Conservation (phyloP, 1,140 invertebrate species). For the Aphelinus certus region DNA sequence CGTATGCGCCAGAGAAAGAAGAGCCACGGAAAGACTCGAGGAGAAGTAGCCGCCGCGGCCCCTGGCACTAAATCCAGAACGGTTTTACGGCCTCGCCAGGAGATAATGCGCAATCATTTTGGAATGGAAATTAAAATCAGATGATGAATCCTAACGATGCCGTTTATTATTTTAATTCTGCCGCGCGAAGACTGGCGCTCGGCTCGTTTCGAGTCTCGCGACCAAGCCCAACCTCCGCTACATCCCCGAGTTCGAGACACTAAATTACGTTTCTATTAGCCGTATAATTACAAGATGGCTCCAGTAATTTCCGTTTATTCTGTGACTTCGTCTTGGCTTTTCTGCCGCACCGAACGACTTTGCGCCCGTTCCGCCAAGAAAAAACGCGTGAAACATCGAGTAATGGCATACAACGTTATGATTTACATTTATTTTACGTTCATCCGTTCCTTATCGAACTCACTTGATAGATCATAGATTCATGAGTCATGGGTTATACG, state of each 20-base stretch:
- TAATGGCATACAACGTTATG: no score
- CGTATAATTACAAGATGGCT: slow-evolving; percentile 68
- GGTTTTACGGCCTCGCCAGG: slow-evolving; percentile 53
- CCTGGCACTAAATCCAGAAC: slow-evolving; percentile 61
- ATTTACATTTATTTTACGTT: no score
- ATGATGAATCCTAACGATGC: slow-evolving; percentile 69
- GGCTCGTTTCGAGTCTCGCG: slow-evolving; percentile 48
- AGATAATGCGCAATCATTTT: slow-evolving; percentile 68
- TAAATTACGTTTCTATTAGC: slow-evolving; percentile 69
- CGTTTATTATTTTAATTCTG: slow-evolving; percentile 69
- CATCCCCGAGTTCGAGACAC: slow-evolving; percentile 60
- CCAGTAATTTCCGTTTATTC: slow-evolving; percentile 67
- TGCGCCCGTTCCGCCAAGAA: slow-evolving; percentile 38
- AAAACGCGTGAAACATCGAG: no score
- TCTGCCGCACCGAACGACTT: slow-evolving; percentile 32
- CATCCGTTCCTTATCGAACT: no score
- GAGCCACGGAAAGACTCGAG: slow-evolving; percentile 32
- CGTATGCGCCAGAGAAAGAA: neutral
- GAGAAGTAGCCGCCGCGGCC: slow-evolving; percentile 37
- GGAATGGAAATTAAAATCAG: slow-evolving; percentile 68
- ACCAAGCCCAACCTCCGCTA: slow-evolving; percentile 40
- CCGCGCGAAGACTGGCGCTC: slow-evolving; percentile 54
- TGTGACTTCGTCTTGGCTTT: slow-evolving; percentile 54
- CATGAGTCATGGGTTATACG: no score
- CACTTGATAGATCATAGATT: no score